A percentile compares a stretch with the other conserved stretches of the same genome.
phyloP scores from a whole-genome alignment of 2,113 vertebrate species.

The Aramus guarauna region DNA sequence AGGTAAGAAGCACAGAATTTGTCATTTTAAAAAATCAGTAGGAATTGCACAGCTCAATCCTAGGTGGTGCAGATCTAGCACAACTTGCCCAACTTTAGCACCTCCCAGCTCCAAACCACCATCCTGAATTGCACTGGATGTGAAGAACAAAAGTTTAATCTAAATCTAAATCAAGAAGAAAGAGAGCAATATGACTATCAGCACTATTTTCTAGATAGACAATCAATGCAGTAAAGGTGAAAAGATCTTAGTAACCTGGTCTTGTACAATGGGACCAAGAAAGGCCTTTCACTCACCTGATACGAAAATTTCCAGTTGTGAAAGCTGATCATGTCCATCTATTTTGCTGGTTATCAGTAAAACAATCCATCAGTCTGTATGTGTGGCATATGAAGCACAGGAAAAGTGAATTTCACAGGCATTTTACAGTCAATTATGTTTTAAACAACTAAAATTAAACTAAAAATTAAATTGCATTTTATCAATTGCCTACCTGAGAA shows the following conservation, averaged over 20 bases:
- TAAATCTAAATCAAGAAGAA: background rate
- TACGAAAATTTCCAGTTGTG: background rate
- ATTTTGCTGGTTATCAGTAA: constrained; percentile 10
- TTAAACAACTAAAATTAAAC: background rate
- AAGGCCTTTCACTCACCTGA: background rate
- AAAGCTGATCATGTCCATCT: constrained; percentile 8
- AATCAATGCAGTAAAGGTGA: background rate
- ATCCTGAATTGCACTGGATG: background rate
- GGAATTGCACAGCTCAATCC: background rate
- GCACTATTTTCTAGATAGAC: background rate
- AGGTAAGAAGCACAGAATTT: background rate
- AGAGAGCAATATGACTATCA: background rate
- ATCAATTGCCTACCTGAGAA: constrained; percentile 15
- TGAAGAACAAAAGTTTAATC: background rate
- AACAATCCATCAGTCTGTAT: constrained; percentile 28
- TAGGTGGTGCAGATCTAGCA: background rate
- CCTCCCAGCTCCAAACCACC: background rate
- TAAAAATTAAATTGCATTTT: constrained; percentile 33
- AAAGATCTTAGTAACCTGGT: background rate
- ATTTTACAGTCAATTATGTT: constrained; percentile 8
- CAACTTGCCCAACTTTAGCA: background rate
- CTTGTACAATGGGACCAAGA: background rate
- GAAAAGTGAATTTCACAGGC: constrained; percentile 21
- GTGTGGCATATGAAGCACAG: constrained; percentile 5
- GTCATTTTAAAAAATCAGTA: background rate